Evolutionary conservation across 2,797 vertebrate species (phyloP).

Genomic region (Triplophysa yarkandensis): DNA sequence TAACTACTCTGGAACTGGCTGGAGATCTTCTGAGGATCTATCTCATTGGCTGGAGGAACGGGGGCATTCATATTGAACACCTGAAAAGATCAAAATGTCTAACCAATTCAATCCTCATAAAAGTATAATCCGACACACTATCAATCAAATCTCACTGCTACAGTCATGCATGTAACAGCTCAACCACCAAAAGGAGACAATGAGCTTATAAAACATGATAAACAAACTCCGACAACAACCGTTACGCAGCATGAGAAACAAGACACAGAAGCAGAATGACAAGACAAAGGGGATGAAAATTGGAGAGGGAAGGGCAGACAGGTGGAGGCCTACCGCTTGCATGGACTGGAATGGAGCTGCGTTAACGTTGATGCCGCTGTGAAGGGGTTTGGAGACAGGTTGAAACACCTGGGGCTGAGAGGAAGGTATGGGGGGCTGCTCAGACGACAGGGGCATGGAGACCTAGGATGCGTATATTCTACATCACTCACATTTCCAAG

Average conservation of each 20-base stretch:
- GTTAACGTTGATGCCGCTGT: constrained; percentile 97
- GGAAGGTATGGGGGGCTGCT: constrained; percentile 85
- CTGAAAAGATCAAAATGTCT: constrained; percentile 64
- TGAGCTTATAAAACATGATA: background rate
- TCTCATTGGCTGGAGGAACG: constrained; percentile 88
- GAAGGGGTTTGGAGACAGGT: constrained; percentile 91
- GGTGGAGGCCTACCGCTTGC: constrained; percentile 85
- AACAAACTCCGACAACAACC: background rate
- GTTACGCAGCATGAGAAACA: constrained; percentile 21
- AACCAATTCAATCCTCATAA: background rate
- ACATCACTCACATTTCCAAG: constrained; percentile 21
- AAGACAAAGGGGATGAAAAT: background rate
- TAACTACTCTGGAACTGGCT: constrained; percentile 90
- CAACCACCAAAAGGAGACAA: background rate
- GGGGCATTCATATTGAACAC: constrained; percentile 98
- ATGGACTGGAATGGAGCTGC: constrained; percentile 99
- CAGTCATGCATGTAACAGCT: background rate
- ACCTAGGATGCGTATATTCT: constrained; percentile 71
- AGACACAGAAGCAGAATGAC: constrained; percentile 34
- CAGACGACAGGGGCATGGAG: constrained; percentile 88
- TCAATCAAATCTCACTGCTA: background rate
- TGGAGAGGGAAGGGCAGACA: background rate
- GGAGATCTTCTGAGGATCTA: constrained; percentile 87
- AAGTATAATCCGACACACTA: background rate
- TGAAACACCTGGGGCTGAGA: constrained; percentile 93